Evolutionary conservation across 2,113 vertebrate species (phyloP).

Genomic region (Laticauda laticaudata): DNA sequence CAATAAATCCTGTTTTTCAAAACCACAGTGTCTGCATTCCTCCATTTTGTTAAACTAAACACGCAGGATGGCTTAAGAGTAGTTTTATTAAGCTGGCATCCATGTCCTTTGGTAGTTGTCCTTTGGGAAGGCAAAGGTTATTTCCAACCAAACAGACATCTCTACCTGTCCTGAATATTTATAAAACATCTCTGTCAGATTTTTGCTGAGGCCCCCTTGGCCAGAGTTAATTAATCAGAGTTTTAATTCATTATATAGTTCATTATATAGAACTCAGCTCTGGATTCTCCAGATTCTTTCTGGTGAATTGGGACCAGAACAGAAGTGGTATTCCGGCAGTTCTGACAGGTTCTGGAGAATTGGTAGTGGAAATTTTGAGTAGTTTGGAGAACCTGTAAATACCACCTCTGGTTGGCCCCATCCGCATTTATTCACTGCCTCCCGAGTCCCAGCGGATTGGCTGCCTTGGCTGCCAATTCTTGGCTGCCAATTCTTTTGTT

Average conservation of each 20-base stretch:
- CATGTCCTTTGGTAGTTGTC: neutral
- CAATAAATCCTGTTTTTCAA: neutral
- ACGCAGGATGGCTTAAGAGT: neutral
- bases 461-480: too few species aligned
- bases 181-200: neutral
- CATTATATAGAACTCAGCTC: neutral
- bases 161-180: neutral
- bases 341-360: too few species aligned
- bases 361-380: too few species aligned
- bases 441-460: too few species aligned
- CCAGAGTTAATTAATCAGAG: neutral
- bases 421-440: too few species aligned
- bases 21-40: neutral
- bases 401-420: too few species aligned
- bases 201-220: neutral
- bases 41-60: neutral
- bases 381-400: too few species aligned
- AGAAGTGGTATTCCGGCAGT: too few species aligned
- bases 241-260: neutral
- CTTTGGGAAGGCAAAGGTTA: neutral
- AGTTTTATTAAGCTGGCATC: neutral
- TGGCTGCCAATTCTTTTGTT: too few species aligned
- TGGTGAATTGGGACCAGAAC: neutral
- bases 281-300: neutral
- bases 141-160: neutral